A percentile compares a stretch with the other conserved stretches of the same genome.
phyloP scores from a whole-genome alignment of 2,888 invertebrate species.

The Eretmocerus hayati region DNA sequence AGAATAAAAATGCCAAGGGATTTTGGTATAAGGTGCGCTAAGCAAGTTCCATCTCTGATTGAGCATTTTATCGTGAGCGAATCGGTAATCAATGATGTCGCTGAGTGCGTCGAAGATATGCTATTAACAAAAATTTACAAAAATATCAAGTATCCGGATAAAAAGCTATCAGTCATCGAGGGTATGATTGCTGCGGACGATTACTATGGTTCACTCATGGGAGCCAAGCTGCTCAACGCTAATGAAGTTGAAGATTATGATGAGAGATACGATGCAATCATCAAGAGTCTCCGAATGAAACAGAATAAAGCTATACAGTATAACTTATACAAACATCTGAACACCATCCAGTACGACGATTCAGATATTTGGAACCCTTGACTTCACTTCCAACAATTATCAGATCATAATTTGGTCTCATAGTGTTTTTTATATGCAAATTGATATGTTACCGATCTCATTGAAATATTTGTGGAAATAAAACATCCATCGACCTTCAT shows the following conservation, averaged over 20 bases:
- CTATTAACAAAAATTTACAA: constrained; percentile 1
- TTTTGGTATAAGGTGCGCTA: constrained; percentile 4
- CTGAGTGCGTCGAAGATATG: constrained; percentile 3
- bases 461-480: too few species aligned
- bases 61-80: constrained; percentile 4
- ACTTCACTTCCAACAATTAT: too few species aligned
- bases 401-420: too few species aligned
- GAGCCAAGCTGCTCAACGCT: neutral
- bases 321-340: constrained; percentile 3
- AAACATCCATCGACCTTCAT: too few species aligned
- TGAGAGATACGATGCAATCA: constrained; percentile 4
- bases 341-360: too few species aligned
- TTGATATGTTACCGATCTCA: too few species aligned
- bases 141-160: neutral
- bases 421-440: too few species aligned
- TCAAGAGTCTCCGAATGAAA: neutral
- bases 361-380: too few species aligned
- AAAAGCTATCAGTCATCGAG: constrained; percentile 1
- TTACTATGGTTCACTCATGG: neutral
- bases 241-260: neutral
- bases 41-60: neutral
- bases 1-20: neutral
- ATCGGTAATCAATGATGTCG: neutral
- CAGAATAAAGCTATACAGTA: neutral
- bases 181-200: constrained; percentile 3